Conservation (phyloP, 2,797 vertebrate genomes). For the Pteropus rufus region DNA sequence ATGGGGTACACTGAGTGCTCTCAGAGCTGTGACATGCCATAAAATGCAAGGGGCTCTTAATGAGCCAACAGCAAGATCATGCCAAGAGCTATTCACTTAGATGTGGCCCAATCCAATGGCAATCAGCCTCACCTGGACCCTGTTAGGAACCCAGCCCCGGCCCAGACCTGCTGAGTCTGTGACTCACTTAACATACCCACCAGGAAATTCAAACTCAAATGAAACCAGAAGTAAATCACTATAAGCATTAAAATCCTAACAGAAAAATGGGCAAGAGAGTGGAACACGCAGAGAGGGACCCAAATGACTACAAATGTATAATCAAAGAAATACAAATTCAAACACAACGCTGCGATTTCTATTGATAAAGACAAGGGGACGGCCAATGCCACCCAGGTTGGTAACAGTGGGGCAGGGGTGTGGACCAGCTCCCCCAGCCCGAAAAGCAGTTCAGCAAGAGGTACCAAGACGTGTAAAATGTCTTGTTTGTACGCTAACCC, state of each 20-base stretch:
- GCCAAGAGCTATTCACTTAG: no score
- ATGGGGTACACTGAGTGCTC: not conserved
- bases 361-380: rapidly evolving
- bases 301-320: not conserved
- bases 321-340: not conserved
- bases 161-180: not conserved
- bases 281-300: not conserved
- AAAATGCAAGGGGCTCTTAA: not conserved
- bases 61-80: no score
- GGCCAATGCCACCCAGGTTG: rapidly evolving
- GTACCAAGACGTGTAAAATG: rapidly evolving
- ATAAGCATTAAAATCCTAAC: not conserved
- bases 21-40: not conserved
- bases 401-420: rapidly evolving
- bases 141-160: not conserved
- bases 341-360: not conserved
- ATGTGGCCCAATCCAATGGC: rapidly evolving
- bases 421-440: rapidly evolving
- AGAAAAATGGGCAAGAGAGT: not conserved
- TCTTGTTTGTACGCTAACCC: not conserved
- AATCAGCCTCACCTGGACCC: not conserved
- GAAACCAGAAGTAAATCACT: not conserved
- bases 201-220: not conserved
- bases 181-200: not conserved
- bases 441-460: no score